Base-by-base conservation (phyloP, 2,888 invertebrate genomes). In the Diaphora mendica region DNA sequence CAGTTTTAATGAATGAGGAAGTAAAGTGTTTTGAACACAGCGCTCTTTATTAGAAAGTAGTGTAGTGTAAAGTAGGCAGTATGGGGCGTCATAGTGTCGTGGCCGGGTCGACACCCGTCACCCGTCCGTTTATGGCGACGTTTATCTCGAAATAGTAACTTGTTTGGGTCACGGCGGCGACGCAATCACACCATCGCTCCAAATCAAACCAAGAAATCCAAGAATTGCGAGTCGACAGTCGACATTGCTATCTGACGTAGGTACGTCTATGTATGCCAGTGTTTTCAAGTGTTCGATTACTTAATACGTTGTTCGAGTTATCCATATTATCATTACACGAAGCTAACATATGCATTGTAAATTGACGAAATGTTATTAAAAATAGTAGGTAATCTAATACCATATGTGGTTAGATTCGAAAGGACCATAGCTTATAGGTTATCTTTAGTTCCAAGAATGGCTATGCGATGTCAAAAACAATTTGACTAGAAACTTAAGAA, bases 71-170 rank as follows among this genome's bases (percentile, higher is more conserved):
- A n/a, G 51, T 77, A 76, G 72, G 77, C 79, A 79, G 80, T 77
- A 83, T 79, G 77, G 79, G 85, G 87, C 87, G 89, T 85, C 87
- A 86, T 82, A 82, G 86, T 82, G 85, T 83, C 86, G 87, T 85
- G 89, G 84, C 82, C 78, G 89, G 88, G 88, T 86, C 87, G 88
- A 86, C 90, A 84, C 87, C 86, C 88, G 82, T 83, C 90, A 84
- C 87, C 86, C 88, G 82, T 83, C 92, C 94, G 91, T 94, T 94
- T 95, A 95, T 93, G 95, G 95, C 88, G 85, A 89, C 91, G 91
- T 92, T 94, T 94, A 95, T 94, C 94, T 95, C 93, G 91, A 95
- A 94, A 95, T 94, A 95, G 94, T 91, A 93, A 93, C 94, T 92
- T 92, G 95, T 94, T 94, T 93, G 92, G 93, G 91, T 92, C 93